A percentile compares a stretch with the other conserved stretches of the same genome.
Evolutionary conservation across 2,113 vertebrate species (phyloP).

Genomic region (Ardeotis arabs): DNA sequence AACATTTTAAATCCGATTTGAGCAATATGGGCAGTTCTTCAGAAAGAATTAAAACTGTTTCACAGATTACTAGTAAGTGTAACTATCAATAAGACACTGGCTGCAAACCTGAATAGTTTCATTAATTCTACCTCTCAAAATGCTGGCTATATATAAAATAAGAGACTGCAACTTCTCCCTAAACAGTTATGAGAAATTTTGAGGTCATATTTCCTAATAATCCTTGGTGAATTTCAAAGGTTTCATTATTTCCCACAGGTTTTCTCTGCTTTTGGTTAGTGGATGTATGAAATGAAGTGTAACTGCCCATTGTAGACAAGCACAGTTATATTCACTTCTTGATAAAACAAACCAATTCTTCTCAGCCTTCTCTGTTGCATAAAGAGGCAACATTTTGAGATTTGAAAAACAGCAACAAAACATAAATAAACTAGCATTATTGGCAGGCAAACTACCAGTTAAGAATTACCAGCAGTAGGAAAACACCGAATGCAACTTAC

Average conservation of each 20-base stretch:
- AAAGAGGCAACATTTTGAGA: neutral
- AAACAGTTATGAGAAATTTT: neutral
- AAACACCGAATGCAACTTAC: neutral
- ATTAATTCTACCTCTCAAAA: neutral
- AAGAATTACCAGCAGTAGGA: neutral
- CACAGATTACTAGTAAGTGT: neutral
- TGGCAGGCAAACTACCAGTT: neutral
- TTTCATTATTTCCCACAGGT: neutral
- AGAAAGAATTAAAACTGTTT: neutral
- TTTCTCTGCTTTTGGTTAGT: neutral
- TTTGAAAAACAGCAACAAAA: neutral
- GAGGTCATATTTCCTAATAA: neutral
- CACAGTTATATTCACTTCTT: neutral
- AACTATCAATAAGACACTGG: neutral
- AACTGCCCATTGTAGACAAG: neutral
- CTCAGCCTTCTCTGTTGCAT: neutral
- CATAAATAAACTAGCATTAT: neutral
- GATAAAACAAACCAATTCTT: neutral
- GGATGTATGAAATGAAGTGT: neutral
- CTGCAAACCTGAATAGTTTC: neutral
- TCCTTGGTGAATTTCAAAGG: neutral
- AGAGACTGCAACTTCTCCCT: neutral
- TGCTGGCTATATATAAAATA: neutral
- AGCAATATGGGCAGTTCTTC: neutral
- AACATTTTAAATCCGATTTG: neutral